Base-by-base conservation (phyloP, 1,140 invertebrate genomes). In the Lysiphlebus fabarum region DNA sequence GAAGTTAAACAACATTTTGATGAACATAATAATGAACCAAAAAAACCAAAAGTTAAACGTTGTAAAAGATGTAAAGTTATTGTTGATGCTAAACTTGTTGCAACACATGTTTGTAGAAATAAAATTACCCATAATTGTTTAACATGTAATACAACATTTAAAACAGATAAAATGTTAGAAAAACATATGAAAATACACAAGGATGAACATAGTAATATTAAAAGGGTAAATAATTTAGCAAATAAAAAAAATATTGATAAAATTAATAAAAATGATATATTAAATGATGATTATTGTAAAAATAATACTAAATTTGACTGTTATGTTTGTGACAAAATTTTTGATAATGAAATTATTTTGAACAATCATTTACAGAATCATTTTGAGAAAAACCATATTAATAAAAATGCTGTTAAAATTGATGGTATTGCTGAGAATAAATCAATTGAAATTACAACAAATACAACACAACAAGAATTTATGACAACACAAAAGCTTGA, bases 321-420 rank as follows among this genome's bases (percentile, higher is more conserved):
- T 63, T 79, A 78, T 43, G 67, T 80, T 7, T 80, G 78, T 34
- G 75, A 80, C 26, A 80, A 78, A 50, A 71, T 69, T 7, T 78
- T 80, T 40, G 69, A 65, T 0, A 70, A 77, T 14, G 71, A 77
- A 40, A 71, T 76, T 17, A 48, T 76, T 36, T 57, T 80, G 40
- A 80, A 79, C 53, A 72, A 79, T 53, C 78, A 80, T 64, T 63
- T 79, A 7, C 74, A 79, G 10, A 70, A 75, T 10, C 77, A 79
- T 58, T 78, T 69, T n/a, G n/a, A n/a, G n/a, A n/a, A n/a, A n/a
- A n/a, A n/a, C n/a, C n/a, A 26, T 26, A 26, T 26, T 26, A 26
- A 26, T 26, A 26, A 1, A 26, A 26, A 1, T 26, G 17, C 17
- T 26, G 17, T 26, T 26, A 26, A 26, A 26, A 26, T 4, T 26